Percentiles rank a stretch among this genome's conserved stretches.
Conservation (phyloP, 2,888 invertebrate species). For the Erebia aethiops region DNA sequence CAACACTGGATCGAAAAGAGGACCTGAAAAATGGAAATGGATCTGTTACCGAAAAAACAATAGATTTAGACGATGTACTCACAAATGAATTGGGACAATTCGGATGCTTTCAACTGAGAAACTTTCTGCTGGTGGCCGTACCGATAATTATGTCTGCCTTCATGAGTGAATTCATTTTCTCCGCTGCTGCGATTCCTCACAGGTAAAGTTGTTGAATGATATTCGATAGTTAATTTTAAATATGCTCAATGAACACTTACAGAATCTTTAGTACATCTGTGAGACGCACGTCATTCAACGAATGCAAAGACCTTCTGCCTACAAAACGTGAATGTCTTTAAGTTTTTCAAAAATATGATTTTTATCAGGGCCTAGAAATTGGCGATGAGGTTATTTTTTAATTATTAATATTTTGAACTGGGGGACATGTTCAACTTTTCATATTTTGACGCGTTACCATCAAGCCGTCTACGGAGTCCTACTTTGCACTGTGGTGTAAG, state of each 20-base stretch:
- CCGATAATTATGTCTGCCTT: slow-evolving; percentile 85
- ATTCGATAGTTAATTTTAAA: neutral
- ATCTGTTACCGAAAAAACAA: slow-evolving; percentile 23
- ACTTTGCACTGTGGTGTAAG: no score
- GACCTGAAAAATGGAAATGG: slow-evolving; percentile 2
- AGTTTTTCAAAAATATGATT: no score
- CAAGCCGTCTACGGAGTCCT: no score
- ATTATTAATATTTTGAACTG: no score
- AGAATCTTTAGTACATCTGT: no score
- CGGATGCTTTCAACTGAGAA: slow-evolving; percentile 84
- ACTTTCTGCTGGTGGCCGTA: slow-evolving; percentile 81
- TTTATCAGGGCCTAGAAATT: no score
- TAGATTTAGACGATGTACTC: slow-evolving; percentile 71
- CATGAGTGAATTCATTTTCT: slow-evolving; percentile 86
- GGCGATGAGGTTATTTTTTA: no score
- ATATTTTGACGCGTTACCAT: no score
- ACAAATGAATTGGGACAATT: slow-evolving; percentile 80
- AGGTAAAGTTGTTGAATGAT: slow-evolving; percentile 75
- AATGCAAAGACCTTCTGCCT: no score
- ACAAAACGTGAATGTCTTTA: no score
- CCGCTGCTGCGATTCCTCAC: slow-evolving; percentile 86
- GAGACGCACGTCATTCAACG: no score
- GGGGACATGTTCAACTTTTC: no score
- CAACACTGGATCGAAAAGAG: slow-evolving; percentile 3
- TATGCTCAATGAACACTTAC: neutral